Evolutionary conservation across 1,140 invertebrate genomes (phyloP), one percentile per base, ranked within the genome.

Genomic region (Thaumetopoea pityocampa): DNA sequence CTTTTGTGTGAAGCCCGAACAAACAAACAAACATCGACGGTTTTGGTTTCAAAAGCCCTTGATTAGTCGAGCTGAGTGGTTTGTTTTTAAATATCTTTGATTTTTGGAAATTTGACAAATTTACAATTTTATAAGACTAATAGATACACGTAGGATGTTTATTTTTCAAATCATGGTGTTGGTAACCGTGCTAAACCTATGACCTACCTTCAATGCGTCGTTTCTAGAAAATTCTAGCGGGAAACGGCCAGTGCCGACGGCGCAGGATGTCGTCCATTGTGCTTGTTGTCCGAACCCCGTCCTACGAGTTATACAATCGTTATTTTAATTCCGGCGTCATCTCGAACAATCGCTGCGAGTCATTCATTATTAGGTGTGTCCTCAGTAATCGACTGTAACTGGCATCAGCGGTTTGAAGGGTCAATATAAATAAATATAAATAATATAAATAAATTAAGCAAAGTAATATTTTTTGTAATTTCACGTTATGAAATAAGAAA

Each of bases 221-320:
- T 49, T 76, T 79, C 78, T 82, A 70, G 78, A 82, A 79, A 73
- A 65, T 77, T 73, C 78, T 73, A 57, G 65, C 72, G 70, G 63
- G 72, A 67, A 67, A 67, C 65, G 45, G 38, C 44, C 47, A 43
- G 48, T 26, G 45, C 30, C 58, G 52, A 47, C 50, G 35, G 44
- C 16, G 12, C 77, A 76, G 74, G 72, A 79, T 67, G 72, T 34
- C 52, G 49, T 42, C 67, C 53, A 79, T 79, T 79, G 78, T 36
- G 24, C 36, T 66, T 53, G 71, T 73, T 80, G 72, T 64, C 53
- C 51, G 27, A 54, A 43, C 59, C 57, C n/a, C n/a, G 50, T 60
- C 53, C 44, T 46, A 47, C 45, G 51, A 34, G 67, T 68, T 69
- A 63, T 52, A 52, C 51, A 54, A 50, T 33, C 19, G 17, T 15